Evolutionary conservation across 2,113 vertebrate species (phyloP).

Genomic region (Mesocricetus auratus): DNA sequence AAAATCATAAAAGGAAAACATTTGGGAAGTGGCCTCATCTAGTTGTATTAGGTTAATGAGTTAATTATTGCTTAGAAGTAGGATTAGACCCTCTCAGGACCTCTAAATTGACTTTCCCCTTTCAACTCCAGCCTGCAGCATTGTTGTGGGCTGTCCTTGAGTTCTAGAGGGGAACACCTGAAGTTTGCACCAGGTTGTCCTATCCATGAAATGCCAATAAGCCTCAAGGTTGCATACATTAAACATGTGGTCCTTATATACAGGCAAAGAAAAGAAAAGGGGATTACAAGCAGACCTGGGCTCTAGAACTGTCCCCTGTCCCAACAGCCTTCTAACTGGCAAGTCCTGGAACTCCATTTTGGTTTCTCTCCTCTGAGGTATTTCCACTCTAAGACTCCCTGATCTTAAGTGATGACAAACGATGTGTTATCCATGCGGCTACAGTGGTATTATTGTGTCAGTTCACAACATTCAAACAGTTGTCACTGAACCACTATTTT

Average conservation of each 20-base stretch:
- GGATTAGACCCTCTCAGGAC: constrained; percentile 49
- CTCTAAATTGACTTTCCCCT: constrained; percentile 11
- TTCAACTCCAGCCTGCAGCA: background rate
- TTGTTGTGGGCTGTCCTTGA: constrained; percentile 23
- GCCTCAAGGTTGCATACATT: constrained; percentile 15
- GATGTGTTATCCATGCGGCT: background rate
- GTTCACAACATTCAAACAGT: background rate
- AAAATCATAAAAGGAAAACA: background rate
- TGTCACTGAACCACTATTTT: background rate
- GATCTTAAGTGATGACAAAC: constrained; percentile 20
- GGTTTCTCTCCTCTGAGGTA: background rate
- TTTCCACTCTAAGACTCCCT: constrained; percentile 38
- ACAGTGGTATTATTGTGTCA: background rate
- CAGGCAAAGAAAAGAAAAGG: background rate
- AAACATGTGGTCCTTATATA: background rate
- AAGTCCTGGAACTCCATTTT: constrained; percentile 17
- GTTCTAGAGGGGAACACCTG: background rate
- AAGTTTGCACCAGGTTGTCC: constrained; percentile 39
- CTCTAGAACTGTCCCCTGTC: background rate
- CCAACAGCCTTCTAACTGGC: constrained; percentile 8
- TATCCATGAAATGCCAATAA: constrained; percentile 41
- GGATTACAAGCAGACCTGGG: background rate
- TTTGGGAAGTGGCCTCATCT: constrained; percentile 5
- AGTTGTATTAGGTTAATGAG: constrained; percentile 20
- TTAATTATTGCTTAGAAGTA: constrained; percentile 33